Conservation (phyloP, 1,140 invertebrate genomes). For the Phthorimaea operculella region DNA sequence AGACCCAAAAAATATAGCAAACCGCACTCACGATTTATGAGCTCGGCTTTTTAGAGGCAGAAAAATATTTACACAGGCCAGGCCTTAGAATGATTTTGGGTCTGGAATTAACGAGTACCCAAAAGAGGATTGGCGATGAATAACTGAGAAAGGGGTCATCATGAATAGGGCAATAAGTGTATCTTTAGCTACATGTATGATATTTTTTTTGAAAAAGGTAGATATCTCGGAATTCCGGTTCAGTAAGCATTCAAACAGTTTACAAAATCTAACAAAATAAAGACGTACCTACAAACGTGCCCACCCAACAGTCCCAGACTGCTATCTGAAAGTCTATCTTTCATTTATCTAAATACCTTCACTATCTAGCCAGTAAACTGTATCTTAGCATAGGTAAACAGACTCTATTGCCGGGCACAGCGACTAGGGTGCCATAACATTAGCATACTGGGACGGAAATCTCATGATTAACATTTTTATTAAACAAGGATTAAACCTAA, state of each 20-base stretch:
- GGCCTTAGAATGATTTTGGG: too few relatives aligned
- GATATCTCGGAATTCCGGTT: too few relatives aligned
- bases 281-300: too few relatives aligned
- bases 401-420: conserved; percentile 28
- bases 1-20: conserved; percentile 7
- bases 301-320: too few relatives aligned
- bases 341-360: conserved; percentile 1
- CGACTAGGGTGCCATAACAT: conserved; percentile 40
- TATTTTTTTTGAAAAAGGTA: too few relatives aligned
- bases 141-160: too few relatives aligned
- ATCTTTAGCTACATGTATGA: too few relatives aligned
- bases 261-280: too few relatives aligned
- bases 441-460: conserved; percentile 57
- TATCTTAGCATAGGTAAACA: conserved; percentile 3
- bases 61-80: conserved; percentile 1
- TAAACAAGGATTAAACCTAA: conserved; percentile 61
- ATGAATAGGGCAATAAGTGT: too few relatives aligned
- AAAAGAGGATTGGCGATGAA: too few relatives aligned
- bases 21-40: conserved; percentile 2
- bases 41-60: not conserved
- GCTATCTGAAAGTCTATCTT: not conserved
- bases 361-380: conserved; percentile 1
- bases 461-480: conserved; percentile 65
- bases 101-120: too few relatives aligned
- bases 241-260: too few relatives aligned